Evolutionary conservation across 2,888 invertebrate species (phyloP).

Genomic region (Glaucopsyche alexis): DNA sequence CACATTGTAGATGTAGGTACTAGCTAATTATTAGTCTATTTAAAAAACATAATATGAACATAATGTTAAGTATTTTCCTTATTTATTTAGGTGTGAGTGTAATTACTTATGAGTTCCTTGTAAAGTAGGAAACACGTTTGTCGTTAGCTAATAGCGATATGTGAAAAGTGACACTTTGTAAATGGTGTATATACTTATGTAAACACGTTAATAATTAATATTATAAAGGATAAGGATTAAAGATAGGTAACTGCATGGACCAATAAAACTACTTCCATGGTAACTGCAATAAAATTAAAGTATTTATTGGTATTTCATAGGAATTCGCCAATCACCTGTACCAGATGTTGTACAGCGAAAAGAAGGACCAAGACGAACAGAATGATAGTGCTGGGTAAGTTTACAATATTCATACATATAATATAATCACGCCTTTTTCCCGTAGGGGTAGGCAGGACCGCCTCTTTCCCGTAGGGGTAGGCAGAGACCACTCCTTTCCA

Average conservation of each 20-base stretch:
- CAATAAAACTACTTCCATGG: too few species aligned
- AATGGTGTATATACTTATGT: not conserved
- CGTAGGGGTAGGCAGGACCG: too few species aligned
- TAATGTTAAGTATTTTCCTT: not conserved
- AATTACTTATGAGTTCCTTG: not conserved
- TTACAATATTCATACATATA: not conserved
- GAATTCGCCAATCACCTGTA: conserved; percentile 67
- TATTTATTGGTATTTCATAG: conserved; percentile 45
- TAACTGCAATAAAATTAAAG: too few species aligned
- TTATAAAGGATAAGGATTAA: too few species aligned
- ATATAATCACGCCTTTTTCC: too few species aligned
- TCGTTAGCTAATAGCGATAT: not conserved
- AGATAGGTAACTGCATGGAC: too few species aligned
- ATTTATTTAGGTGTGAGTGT: not conserved
- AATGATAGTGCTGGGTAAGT: conserved; percentile 47
- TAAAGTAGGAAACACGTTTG: not conserved
- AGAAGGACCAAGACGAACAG: conserved; percentile 53
- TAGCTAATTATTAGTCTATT: too few species aligned
- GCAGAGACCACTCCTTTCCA: too few species aligned
- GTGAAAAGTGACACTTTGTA: not conserved
- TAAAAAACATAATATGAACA: too few species aligned
- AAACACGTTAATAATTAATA: not conserved
- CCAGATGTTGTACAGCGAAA: conserved; percentile 62
- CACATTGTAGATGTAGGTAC: too few species aligned
- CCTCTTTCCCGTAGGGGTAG: too few species aligned